phyloP scores from a whole-genome alignment of 2,888 invertebrate species.

The Scaptomyza polygonia region DNA sequence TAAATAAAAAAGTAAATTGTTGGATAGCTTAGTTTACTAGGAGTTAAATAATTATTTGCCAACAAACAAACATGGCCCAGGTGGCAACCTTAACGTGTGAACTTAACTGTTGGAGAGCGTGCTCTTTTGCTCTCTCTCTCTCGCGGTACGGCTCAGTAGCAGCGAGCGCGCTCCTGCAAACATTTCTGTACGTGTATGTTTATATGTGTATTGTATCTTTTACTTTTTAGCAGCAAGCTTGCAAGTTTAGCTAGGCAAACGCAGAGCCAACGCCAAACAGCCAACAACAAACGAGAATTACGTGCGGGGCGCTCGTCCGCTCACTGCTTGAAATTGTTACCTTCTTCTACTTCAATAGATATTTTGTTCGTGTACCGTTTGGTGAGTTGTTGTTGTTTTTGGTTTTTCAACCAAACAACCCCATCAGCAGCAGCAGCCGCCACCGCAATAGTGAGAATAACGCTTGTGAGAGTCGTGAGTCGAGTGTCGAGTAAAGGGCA shows the following conservation, averaged over 20 bases:
- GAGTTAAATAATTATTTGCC: neutral
- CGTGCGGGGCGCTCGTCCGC: conserved; percentile 60
- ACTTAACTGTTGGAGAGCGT: conserved; percentile 46
- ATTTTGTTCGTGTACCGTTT: conserved; percentile 11
- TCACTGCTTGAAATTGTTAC: conserved; percentile 36
- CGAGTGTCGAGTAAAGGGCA: conserved; percentile 45
- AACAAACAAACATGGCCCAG: conserved; percentile 4
- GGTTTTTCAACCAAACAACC: conserved; percentile 41
- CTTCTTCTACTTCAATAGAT: conserved; percentile 12
- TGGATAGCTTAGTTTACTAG: neutral
- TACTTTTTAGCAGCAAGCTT: conserved; percentile 74
- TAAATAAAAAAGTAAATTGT: too few relatives aligned
- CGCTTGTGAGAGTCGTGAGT: conserved; percentile 14
- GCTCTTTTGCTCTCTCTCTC: conserved; percentile 24
- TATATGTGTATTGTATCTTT: conserved; percentile 66
- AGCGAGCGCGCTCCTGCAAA: conserved; percentile 65
- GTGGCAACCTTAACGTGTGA: conserved; percentile 51
- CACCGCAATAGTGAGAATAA: conserved; percentile 2
- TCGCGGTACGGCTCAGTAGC: conserved; percentile 26
- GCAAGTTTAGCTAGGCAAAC: conserved; percentile 62
- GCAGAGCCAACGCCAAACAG: conserved; percentile 68
- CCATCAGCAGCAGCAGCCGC: conserved; percentile 30
- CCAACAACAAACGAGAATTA: conserved; percentile 62
- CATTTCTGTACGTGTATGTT: conserved; percentile 43
- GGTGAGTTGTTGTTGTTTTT: conserved; percentile 35